Evolutionary conservation across 92 coral and sea anemone species (phyloP).

Genomic region (Pocillopora meandrina): DNA sequence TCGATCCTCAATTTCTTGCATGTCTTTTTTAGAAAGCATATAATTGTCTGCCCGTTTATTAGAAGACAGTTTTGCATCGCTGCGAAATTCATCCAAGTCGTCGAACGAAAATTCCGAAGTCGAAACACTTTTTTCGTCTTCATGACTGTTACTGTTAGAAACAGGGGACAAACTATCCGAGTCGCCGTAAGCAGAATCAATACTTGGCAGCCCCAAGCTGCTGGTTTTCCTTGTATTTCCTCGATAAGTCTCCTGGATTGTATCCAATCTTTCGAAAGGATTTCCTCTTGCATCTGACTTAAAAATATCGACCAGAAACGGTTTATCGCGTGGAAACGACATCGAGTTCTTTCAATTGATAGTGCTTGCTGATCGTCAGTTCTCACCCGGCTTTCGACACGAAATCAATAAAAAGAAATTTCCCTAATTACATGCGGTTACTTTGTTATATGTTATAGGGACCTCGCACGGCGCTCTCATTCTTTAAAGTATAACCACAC

Average conservation of each 20-base stretch:
- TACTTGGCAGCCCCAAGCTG: slow-evolving; percentile 39
- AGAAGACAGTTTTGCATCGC: slow-evolving; percentile 1
- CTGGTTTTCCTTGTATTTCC: slow-evolving; percentile 17
- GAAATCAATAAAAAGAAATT: neutral
- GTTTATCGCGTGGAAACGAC: slow-evolving; percentile 15
- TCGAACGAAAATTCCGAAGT: slow-evolving; percentile 29
- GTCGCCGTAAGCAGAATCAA: slow-evolving; percentile 43
- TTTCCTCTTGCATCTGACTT: neutral
- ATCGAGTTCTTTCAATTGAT: neutral
- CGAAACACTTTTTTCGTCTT: slow-evolving; percentile 27
- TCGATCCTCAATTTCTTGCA: slow-evolving; percentile 64
- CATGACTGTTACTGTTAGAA: slow-evolving; percentile 24
- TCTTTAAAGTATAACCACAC: neutral
- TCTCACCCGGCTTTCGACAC: neutral
- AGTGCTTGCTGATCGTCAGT: neutral
- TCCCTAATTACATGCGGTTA: slow-evolving; percentile 4
- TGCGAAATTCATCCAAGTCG: slow-evolving; percentile 28
- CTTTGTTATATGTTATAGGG: neutral
- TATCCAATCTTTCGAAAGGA: neutral
- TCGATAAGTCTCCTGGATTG: slow-evolving; percentile 12
- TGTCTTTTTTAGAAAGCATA: slow-evolving; percentile 59
- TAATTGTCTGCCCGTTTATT: slow-evolving; percentile 5
- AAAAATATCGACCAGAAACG: neutral
- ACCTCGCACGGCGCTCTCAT: slow-evolving; percentile 1
- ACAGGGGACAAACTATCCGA: slow-evolving; percentile 28